These are phyloP conservation scores for Mugil cephalus DNA, from an alignment of 2,113 vertebrate species.

Conservation along the genomic window DNA sequence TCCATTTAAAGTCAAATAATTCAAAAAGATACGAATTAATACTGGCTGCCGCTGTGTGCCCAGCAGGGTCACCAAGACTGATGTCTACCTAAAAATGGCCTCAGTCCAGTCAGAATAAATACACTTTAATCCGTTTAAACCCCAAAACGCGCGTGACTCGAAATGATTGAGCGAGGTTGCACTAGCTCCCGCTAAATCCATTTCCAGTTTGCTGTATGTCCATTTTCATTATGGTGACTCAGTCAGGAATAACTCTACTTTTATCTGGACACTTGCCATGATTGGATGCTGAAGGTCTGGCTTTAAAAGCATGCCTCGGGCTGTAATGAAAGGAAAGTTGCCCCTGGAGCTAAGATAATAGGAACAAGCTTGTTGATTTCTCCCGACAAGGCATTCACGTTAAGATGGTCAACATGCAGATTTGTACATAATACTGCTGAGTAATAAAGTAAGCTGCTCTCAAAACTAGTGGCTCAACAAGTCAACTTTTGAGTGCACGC, in stretches of 20 bases:
- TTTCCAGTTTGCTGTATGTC: background rate
- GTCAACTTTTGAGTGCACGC: background rate
- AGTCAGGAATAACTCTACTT: slow-evolving; percentile 46
- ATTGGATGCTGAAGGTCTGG: slow-evolving; percentile 2
- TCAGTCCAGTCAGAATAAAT: too few species aligned
- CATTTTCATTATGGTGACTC: slow-evolving; percentile 35
- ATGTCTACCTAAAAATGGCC: too few species aligned
- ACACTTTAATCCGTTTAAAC: too few species aligned
- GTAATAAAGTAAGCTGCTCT: slow-evolving; percentile 2
- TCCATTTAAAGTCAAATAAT: slow-evolving; percentile 39
- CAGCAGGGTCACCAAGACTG: too few species aligned
- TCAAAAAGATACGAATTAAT: slow-evolving; percentile 26
- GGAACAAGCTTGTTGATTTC: slow-evolving; percentile 55
- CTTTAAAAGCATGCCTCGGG: slow-evolving; percentile 36
- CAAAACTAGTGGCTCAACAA: slow-evolving; percentile 7
- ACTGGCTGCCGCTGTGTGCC: background rate
- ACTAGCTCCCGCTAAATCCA: slow-evolving; percentile 14
- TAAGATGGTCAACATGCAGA: slow-evolving; percentile 17
- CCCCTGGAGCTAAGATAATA: slow-evolving; percentile 56
- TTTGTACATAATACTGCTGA: background rate
- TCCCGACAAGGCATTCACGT: slow-evolving; percentile 38
- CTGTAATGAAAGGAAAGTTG: slow-evolving; percentile 57
- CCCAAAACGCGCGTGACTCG: too few species aligned
- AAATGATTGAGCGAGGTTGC: too few species aligned
- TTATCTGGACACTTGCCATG: slow-evolving; percentile 35